Base-by-base conservation (phyloP, 2,797 vertebrate species). In the Gallirallus australis region DNA sequence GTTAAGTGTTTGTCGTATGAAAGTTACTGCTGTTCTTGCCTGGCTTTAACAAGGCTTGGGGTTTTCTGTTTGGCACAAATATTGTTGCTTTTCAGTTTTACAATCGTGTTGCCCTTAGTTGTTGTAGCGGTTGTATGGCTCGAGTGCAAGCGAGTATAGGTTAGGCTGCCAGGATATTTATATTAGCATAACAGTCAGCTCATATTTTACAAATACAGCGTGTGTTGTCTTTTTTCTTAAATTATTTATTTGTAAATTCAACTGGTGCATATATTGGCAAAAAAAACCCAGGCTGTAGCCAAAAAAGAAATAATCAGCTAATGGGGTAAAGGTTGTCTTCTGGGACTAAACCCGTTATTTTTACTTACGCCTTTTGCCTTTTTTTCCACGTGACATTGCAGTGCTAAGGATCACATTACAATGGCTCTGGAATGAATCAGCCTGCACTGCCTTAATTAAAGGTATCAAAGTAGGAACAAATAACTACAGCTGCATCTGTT, bases 41-140 rank as follows among this genome's bases (percentile, higher is more conserved):
- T 94, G 89, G 66, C 60, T 95, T 97, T 90, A 97, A 96, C 81
- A 94, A 95, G 94, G 77, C 39, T 96, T 93, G 78, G 59, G 33
- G 1, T 52, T 96, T 96, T 92, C 82, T 79, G 86, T 95, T 94
- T 94, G 86, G 83, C 82, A 91, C 87, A 90, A 96, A 94, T 93
- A 81, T 40, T 82, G 66, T 92, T 84, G 35, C 50, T 93, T 95
- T 94, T 86, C 69, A 63, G 65, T 87, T 95, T 94, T 90, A 91
- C 90, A 78, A 82, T 83, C 61, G 11, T 15, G 9, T 79, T 96
- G 64, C 64, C 75, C 59, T 85, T 79, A 69, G 64, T 72, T 42
- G 64, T 72, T 42, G 16, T 90, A 96, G 80, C 91, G 59, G 69
- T 89, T 71, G 82, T 57, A 70, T 10, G 27, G 65, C 48, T 91